These are phyloP conservation scores for Eristalis tenax DNA, from an alignment of 2,888 invertebrate species.

Conservation along the genomic window DNA sequence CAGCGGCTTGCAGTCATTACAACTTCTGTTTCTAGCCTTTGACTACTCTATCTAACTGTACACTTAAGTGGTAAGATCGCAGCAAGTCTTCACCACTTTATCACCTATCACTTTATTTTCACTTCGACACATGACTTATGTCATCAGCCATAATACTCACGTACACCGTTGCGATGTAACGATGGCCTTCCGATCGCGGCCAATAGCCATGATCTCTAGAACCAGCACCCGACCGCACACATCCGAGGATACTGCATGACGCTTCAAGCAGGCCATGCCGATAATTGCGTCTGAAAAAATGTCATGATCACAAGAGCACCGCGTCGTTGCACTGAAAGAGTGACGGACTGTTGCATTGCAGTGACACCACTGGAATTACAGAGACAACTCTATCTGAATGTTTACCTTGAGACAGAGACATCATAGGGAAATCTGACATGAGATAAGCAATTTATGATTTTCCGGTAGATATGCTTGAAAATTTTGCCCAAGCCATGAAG, in stretches of 20 bases:
- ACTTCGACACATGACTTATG: conserved; percentile 41
- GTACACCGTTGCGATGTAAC: conserved; percentile 12
- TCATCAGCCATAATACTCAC: conserved; percentile 16
- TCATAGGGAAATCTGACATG: not conserved
- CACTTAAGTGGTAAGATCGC: not conserved
- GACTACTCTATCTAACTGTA: conserved; percentile 22
- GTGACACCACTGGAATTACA: not conserved
- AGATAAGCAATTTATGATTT: conserved; percentile 7
- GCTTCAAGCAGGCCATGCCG: not conserved
- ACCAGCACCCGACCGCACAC: conserved; percentile 1
- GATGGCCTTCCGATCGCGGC: conserved; percentile 16
- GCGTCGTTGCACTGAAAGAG: not conserved
- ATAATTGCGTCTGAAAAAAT: conserved; percentile 9
- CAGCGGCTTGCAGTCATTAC: not conserved
- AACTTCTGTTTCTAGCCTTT: not conserved
- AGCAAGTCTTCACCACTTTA: conserved; percentile 6
- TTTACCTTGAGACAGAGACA: not conserved
- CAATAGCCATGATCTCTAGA: not conserved
- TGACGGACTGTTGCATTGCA: not conserved
- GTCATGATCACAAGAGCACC: not conserved
- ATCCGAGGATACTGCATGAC: not conserved
- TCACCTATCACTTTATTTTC: not conserved
- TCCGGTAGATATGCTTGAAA: conserved; percentile 1
- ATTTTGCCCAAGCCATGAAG: not conserved
- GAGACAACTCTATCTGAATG: not conserved